A percentile compares a stretch with the other conserved stretches of the same genome.
Evolutionary conservation across 2,113 vertebrate genomes (phyloP).

Genomic region (Prolemur simus): DNA sequence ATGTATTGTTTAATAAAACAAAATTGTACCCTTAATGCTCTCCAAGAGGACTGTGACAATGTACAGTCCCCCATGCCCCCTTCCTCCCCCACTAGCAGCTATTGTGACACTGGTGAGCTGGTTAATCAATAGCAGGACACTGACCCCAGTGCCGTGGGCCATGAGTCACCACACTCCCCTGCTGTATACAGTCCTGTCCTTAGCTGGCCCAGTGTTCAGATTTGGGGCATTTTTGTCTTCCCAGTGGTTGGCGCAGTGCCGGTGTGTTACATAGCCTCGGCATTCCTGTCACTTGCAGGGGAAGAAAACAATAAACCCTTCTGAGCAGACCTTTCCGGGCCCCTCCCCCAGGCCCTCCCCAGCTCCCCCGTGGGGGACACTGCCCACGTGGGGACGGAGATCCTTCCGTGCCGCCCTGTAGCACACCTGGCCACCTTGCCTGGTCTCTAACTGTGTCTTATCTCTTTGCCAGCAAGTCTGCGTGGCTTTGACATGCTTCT

Average conservation of each 20-base stretch:
- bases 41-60: not conserved
- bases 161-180: too few relatives aligned
- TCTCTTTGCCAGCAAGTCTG: slow-evolving; percentile 66
- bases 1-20: not conserved
- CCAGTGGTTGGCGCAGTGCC: not conserved
- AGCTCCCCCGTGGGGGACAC: not conserved
- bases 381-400: accelerated
- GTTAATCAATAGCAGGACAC: not conserved
- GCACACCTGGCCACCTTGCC: not conserved
- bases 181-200: accelerated
- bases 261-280: not conserved
- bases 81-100: not conserved
- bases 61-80: accelerated
- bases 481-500: not conserved
- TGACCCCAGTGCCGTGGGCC: accelerated
- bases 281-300: not conserved
- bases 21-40: not conserved
- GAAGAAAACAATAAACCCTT: not conserved
- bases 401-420: accelerated
- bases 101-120: not conserved
- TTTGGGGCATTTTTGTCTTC: not conserved
- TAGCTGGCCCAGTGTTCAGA: not conserved
- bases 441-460: slow-evolving; percentile 11
- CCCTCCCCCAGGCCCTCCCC: too few relatives aligned
- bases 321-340: not conserved